Evolutionary conservation across 2,113 vertebrate species (phyloP), one percentile per base, ranked within the genome.

Genomic region (Otocyon megalotis): DNA sequence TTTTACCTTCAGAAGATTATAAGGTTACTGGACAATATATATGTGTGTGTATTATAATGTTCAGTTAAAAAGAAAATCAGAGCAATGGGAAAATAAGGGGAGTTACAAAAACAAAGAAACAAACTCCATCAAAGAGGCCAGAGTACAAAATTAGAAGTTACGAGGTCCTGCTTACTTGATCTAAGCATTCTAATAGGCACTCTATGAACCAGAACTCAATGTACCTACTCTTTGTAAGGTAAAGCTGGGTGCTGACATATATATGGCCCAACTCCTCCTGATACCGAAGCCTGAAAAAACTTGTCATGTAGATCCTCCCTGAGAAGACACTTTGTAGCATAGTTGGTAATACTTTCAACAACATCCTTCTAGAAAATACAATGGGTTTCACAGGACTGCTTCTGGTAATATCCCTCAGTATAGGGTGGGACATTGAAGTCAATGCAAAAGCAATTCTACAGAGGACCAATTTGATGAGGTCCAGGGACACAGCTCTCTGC

Each of bases 31-130:
- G 19, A 88, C 0, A 92, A 95, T 26, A 60, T 65, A 72, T 65
- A 2, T 93, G 26, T 90, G 2, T 69, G 2, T 69, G 2, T 93
- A 24, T 90, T 71, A n/a, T 71, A 88, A 76, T 67, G 17, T 65
- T 88, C 56, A 84, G 63, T 69, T 97, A 35, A 84, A 82, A 96
- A 93, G 72, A 95, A 93, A 82, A 88, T 93, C 16, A 88, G 35
- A 92, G 11, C 17, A 92, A 77, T 65, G 87, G 67, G 19, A 97
- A 83, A 65, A 81, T 35, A 96, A 96, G 26, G 53, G 10, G 14
- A 69, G 7, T 67, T 81, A 8, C 26, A 1, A 6, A 43, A 43
- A 43, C 1, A 43, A 43, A 43, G 5, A 43, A 43, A 43, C 37
- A 43, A 53, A 63, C 5, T 11, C 8, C 35, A 35, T 11, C 62